phyloP scores from a whole-genome alignment of 2,888 invertebrate species.

The Pseudococcus viburni region DNA sequence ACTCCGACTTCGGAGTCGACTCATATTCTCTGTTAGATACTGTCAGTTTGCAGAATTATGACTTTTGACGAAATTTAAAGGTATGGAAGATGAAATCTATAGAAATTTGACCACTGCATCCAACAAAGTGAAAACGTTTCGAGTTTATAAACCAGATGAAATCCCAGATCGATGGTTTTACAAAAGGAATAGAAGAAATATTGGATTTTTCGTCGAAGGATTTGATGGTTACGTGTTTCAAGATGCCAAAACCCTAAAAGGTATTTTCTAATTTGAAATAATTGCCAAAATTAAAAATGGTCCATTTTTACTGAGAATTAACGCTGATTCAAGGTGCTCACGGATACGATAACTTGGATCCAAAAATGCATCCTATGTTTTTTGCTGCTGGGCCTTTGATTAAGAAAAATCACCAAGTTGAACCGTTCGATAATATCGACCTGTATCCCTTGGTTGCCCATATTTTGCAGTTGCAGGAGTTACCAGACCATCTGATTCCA shows the following conservation, averaged over 20 bases:
- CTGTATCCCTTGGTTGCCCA: constrained; percentile 75
- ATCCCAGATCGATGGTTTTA: constrained; percentile 78
- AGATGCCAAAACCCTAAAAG: not conserved
- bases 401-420: constrained; percentile 72
- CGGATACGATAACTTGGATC: constrained; percentile 77
- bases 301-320: not conserved
- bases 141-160: constrained; percentile 76
- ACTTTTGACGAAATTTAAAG: not conserved
- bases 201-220: not conserved
- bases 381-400: constrained; percentile 82
- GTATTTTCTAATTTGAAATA: not conserved
- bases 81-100: constrained; percentile 62
- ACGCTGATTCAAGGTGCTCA: constrained; percentile 73
- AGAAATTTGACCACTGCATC: constrained; percentile 58
- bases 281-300: no score
- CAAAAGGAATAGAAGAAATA: constrained; percentile 71
- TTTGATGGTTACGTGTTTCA: constrained; percentile 71
- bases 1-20: no score
- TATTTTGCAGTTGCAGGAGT: constrained; percentile 67
- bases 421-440: constrained; percentile 78
- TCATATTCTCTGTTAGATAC: no score
- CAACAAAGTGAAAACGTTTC: constrained; percentile 70
- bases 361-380: constrained; percentile 77
- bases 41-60: not conserved
- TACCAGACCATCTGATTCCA: not conserved